phyloP scores from a whole-genome alignment of 2,888 invertebrate species.

The Sussaba pulchella region DNA sequence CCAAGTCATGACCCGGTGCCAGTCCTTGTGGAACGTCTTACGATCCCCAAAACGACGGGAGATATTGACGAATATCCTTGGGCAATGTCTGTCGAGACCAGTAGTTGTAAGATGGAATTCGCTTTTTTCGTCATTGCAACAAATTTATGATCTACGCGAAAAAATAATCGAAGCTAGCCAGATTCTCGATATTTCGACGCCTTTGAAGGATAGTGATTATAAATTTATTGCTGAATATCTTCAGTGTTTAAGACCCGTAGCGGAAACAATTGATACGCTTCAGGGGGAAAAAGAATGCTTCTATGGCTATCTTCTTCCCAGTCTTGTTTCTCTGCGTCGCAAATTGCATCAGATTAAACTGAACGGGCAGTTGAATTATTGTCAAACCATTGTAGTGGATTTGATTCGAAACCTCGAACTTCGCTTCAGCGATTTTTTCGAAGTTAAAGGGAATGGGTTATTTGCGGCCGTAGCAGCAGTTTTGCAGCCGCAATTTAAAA shows the following conservation, averaged over 20 bases:
- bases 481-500: too few species aligned
- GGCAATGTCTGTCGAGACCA: too few species aligned
- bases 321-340: neutral
- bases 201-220: constrained; percentile 16
- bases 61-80: constrained; percentile 4
- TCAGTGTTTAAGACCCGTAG: constrained; percentile 1
- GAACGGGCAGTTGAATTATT: constrained; percentile 9
- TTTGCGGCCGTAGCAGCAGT: too few species aligned
- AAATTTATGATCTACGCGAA: neutral
- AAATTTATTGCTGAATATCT: constrained; percentile 27
- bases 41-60: constrained; percentile 3
- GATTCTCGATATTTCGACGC: neutral
- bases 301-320: constrained; percentile 22
- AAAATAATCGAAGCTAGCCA: neutral
- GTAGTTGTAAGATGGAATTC: neutral
- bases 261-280: constrained; percentile 1
- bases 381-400: constrained; percentile 15
- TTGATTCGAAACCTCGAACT: neutral
- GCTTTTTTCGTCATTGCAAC: neutral
- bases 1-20: neutral
- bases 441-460: too few species aligned
- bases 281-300: constrained; percentile 12
- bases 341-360: neutral
- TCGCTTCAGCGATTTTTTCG: too few species aligned
- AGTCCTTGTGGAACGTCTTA: neutral